Evolutionary conservation across 2,797 vertebrate species (phyloP).

Genomic region (Vespertilio murinus): DNA sequence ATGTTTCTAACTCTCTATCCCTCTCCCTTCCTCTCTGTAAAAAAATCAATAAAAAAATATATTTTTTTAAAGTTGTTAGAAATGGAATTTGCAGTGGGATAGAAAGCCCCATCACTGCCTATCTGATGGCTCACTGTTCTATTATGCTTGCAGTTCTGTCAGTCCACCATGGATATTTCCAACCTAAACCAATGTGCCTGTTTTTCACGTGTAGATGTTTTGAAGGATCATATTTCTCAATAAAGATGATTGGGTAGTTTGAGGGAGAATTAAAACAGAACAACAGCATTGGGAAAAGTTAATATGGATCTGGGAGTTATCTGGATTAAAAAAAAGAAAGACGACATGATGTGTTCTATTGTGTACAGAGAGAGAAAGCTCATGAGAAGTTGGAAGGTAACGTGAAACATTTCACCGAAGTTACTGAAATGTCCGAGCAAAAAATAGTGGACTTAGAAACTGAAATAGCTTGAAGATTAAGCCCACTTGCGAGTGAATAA

Average conservation of each 20-base stretch:
- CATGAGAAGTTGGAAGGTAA: neutral
- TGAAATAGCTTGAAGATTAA: neutral
- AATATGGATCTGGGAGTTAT: neutral
- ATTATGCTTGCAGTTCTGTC: neutral
- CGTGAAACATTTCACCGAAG: constrained; percentile 11
- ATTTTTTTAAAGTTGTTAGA: too few species aligned
- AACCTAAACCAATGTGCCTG: neutral
- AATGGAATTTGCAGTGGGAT: neutral
- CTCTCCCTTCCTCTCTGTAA: too few species aligned
- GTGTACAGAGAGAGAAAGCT: neutral
- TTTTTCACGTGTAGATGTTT: constrained; percentile 4
- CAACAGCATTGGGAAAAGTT: neutral
- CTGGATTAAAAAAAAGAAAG: neutral
- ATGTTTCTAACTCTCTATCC: too few species aligned
- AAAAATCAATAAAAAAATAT: too few species aligned
- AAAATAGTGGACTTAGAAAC: neutral
- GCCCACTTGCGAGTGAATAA: neutral
- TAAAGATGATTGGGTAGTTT: neutral
- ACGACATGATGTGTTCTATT: neutral
- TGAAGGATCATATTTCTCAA: neutral
- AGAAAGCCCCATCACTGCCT: neutral
- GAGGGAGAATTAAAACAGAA: neutral
- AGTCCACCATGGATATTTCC: neutral
- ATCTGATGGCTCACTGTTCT: neutral
- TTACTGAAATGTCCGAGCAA: neutral